These are phyloP conservation scores for Strix uralensis DNA, from an alignment of 2,113 vertebrate species.

Conservation along the genomic window DNA sequence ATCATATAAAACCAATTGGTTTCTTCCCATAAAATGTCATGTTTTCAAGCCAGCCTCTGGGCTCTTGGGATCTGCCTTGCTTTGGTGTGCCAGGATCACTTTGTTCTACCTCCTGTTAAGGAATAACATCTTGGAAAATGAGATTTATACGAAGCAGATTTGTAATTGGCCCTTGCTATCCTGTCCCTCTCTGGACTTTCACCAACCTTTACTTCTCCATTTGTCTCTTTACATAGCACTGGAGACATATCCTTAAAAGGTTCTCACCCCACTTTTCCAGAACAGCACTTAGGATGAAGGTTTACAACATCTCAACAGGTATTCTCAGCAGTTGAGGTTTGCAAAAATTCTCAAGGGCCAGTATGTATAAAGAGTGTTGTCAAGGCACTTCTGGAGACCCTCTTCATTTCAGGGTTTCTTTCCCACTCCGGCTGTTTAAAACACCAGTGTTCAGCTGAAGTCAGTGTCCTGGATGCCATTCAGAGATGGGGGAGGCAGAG, in stretches of 20 bases:
- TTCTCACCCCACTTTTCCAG: background rate
- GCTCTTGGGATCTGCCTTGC: background rate
- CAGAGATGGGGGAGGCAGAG: too few species aligned
- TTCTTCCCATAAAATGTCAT: background rate
- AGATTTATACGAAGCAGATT: background rate
- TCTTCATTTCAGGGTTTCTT: background rate
- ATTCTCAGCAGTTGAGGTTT: background rate
- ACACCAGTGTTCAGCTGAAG: background rate
- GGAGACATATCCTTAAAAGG: background rate
- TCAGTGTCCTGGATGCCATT: rapidly evolving
- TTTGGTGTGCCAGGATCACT: background rate
- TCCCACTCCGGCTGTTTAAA: background rate
- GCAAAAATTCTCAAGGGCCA: background rate
- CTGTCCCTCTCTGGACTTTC: background rate
- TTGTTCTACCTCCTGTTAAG: background rate
- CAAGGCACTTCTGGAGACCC: background rate
- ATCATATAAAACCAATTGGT: background rate
- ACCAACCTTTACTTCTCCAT: background rate
- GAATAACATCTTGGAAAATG: background rate
- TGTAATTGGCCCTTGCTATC: background rate
- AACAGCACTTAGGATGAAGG: background rate
- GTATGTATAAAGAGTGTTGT: background rate
- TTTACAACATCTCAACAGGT: background rate
- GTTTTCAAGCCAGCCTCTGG: background rate
- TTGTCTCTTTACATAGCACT: background rate